These are phyloP conservation scores for Chiridota heheva DNA, from an alignment of 35 echinoderm and acorn worm genomes.

Conservation along the genomic window DNA sequence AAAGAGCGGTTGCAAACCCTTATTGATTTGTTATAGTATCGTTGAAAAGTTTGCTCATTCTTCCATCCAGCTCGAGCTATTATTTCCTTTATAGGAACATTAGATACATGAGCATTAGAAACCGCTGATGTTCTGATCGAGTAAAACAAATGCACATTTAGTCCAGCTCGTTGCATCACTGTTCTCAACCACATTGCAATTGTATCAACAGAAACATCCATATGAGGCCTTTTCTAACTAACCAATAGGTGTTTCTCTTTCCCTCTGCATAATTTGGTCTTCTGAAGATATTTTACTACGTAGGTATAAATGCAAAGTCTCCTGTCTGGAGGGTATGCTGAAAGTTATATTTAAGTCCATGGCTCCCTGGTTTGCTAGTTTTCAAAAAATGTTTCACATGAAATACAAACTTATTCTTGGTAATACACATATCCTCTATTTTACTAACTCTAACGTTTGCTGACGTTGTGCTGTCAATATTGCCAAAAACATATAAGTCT, in stretches of 20 bases:
- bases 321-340: conserved; percentile 24
- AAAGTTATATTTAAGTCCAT: conserved; percentile 1
- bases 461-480: neutral
- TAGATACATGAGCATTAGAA: neutral
- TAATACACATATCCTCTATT: neutral
- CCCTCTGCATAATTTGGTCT: conserved; percentile 26
- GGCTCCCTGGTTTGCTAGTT: neutral
- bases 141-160: conserved; percentile 20
- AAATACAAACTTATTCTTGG: neutral
- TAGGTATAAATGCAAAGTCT: conserved; percentile 17
- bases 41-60: conserved; percentile 7
- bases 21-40: conserved; percentile 31
- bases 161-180: conserved; percentile 12
- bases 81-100: neutral
- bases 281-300: neutral
- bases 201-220: conserved; percentile 3
- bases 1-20: neutral
- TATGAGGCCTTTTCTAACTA: conserved; percentile 36
- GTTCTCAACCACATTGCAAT: conserved; percentile 14
- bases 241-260: conserved; percentile 11
- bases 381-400: conserved; percentile 13
- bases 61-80: conserved; percentile 24
- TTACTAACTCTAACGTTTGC: neutral
- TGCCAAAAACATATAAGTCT: neutral
- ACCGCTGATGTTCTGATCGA: conserved; percentile 3